Percentiles rank a stretch among this genome's conserved stretches.
phyloP scores from a whole-genome alignment of 1,140 invertebrate genomes.

The Homarus americanus region DNA sequence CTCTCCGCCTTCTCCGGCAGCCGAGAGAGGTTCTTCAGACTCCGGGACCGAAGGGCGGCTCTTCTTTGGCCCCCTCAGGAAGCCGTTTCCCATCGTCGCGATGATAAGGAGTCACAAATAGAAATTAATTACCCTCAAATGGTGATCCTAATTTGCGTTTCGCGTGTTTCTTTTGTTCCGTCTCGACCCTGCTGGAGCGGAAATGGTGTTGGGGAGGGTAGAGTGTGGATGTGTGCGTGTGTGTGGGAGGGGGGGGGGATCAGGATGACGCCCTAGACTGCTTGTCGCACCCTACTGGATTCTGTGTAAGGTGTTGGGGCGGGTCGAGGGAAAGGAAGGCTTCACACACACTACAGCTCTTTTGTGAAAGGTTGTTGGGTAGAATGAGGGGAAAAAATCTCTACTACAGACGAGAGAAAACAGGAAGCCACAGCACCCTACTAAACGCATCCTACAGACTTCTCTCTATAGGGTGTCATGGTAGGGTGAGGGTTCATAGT shows the following conservation, averaged over 20 bases:
- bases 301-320: no score
- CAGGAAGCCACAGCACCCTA: no score
- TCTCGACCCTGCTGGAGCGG: not conserved
- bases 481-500: no score
- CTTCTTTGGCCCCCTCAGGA: not conserved
- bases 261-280: no score
- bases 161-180: constrained; percentile 50
- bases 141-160: constrained; percentile 66
- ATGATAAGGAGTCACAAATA: constrained; percentile 69
- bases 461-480: no score
- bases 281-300: no score
- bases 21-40: not conserved
- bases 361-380: no score
- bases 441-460: no score
- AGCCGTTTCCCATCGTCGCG: not conserved
- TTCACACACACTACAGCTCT: no score
- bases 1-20: not conserved
- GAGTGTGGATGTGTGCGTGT: not conserved
- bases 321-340: no score
- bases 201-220: not conserved
- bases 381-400: no score
- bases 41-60: not conserved
- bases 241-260: not conserved
- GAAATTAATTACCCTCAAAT: constrained; percentile 62
- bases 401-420: no score